phyloP scores from a whole-genome alignment of 2,888 invertebrate genomes.

The Notodonta ziczac region DNA sequence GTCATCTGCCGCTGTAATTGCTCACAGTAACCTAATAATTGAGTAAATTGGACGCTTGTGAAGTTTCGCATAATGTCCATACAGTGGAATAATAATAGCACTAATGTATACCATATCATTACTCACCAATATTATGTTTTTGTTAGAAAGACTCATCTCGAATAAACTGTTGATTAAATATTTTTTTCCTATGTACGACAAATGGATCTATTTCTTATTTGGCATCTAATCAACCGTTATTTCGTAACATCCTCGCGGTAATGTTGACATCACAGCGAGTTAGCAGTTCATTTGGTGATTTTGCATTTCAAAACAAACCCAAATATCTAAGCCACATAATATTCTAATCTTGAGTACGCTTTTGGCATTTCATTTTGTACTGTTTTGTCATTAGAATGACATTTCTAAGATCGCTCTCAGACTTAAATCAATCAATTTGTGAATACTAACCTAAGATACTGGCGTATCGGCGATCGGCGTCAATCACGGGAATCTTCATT shows the following conservation, averaged over 20 bases:
- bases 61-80: background rate
- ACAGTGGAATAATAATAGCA: background rate
- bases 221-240: background rate
- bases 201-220: no score
- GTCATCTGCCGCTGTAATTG: background rate
- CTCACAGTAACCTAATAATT: background rate
- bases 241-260: background rate
- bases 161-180: no score
- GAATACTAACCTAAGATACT: background rate
- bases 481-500: slow-evolving; percentile 25
- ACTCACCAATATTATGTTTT: no score
- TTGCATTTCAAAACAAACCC: background rate
- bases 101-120: background rate
- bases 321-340: background rate
- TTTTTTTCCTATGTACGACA: no score
- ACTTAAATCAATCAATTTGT: no score
- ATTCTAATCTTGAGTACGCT: no score
- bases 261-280: background rate
- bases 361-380: no score
- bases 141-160: no score
- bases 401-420: no score
- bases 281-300: background rate
- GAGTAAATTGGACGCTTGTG: background rate
- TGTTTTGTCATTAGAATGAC: no score
- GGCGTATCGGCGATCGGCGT: slow-evolving; percentile 12